Conservation (phyloP, 2,797 vertebrate species). For the Gadopsis bispinosus region DNA sequence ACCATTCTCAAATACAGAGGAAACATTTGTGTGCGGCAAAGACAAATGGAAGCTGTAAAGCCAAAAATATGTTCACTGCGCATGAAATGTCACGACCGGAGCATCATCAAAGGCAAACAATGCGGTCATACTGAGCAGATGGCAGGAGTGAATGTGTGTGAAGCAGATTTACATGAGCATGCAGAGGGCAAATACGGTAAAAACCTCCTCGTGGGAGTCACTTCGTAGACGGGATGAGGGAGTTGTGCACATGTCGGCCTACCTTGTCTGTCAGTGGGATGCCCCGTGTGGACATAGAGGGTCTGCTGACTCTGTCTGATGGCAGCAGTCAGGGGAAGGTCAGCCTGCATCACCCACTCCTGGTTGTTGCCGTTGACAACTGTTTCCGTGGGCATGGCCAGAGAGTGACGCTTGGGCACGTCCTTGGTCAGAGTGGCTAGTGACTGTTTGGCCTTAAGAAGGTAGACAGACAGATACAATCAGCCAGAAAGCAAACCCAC, state of each 20-base stretch:
- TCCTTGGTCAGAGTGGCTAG: conserved; percentile 97
- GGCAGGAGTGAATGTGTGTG: conserved; percentile 43
- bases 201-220: conserved; percentile 11
- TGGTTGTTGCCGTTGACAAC: conserved; percentile 98
- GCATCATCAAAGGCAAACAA: conserved; percentile 25
- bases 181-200: conserved; percentile 48
- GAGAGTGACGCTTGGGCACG: conserved; percentile 96
- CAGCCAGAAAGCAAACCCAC: conserved; percentile 7
- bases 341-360: conserved; percentile 98
- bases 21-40: conserved; percentile 22
- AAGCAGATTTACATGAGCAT: conserved; percentile 63
- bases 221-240: conserved; percentile 15
- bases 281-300: conserved; percentile 91
- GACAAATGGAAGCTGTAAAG: conserved; percentile 45
- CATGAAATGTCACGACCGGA: conserved; percentile 55
- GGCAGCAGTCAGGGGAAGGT: conserved; percentile 96
- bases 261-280: conserved; percentile 96
- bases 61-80: conserved; percentile 28
- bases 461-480: conserved; percentile 47
- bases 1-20: conserved; percentile 7
- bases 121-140: conserved; percentile 54
- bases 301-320: conserved; percentile 99
- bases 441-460: conserved; percentile 95
- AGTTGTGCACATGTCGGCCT: conserved; percentile 50
- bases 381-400: conserved; percentile 96